Evolutionary conservation across 2,888 invertebrate genomes (phyloP), one percentile per base, ranked within the genome.

Genomic region (Corythucha ciliata): DNA sequence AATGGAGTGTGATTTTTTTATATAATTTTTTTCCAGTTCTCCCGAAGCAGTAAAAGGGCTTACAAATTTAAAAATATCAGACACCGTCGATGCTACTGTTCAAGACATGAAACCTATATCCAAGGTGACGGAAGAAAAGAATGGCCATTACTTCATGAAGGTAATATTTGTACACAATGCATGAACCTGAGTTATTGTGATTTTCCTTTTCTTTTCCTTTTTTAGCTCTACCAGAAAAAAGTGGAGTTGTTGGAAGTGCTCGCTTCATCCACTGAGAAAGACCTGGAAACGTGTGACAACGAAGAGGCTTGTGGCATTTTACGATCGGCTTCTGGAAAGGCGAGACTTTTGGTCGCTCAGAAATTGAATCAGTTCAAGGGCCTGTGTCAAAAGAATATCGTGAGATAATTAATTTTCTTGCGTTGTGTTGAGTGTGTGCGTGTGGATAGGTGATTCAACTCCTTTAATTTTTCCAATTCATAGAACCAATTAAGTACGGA

Each of bases 351-450:
- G 58, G 82, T 88, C 24, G 80, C 83, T 12, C 89, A 94, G 72
- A 96, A 94, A 69, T 89, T 94, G 79, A 85, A 88, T 69, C 96
- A 96, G 68, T 96, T 96, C 69, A 80, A 84, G 74, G 92, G 90
- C 50, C 69, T 80, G 7, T 80, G 80, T 65, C 70, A 74, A 42
- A 74, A 77, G 61, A 79, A 80, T 65, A 72, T 79, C 64, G 79
- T 79, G 37, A 37, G 54, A 37, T 36, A 5, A 5, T 6, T 4
- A 16, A 5, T 5, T 14, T 16, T 33, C 16, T 16, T 18, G 24
- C 16, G 16, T 5, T 45, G 8, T 8, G 16, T 37, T 12, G 8
- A 8, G 14, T 37, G 37, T 37, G 37, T 37, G 16, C 16, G 8
- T 14, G 14, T 8, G 37, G 8, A 8, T 37, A 37, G 8, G 8